These are phyloP conservation scores for Maconellicoccus hirsutus DNA, from an alignment of 1,140 invertebrate species.

Conservation along the genomic window DNA sequence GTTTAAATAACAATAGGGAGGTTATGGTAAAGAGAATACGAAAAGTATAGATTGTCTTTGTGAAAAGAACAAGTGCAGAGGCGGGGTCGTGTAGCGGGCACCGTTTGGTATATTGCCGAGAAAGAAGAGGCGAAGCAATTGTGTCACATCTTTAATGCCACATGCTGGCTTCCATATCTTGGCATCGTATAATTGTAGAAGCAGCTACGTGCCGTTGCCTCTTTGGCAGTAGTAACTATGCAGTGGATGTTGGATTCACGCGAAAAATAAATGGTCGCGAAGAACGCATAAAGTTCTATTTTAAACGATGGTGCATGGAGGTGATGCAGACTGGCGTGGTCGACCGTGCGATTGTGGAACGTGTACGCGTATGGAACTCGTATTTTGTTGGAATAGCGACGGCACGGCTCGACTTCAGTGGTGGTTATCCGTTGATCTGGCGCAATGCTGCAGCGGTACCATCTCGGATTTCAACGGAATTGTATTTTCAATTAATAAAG, in stretches of 20 bases:
- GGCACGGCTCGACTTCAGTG: too few relatives aligned
- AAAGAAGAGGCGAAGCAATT: neutral
- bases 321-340: too few relatives aligned
- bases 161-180: slow-evolving; percentile 17
- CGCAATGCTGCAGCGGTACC: neutral
- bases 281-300: neutral
- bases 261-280: neutral
- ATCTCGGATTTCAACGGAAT: slow-evolving; percentile 20
- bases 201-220: too few relatives aligned
- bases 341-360: too few relatives aligned
- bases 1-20: neutral
- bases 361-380: too few relatives aligned
- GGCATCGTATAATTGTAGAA: neutral
- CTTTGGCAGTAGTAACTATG: neutral
- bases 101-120: neutral
- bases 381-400: too few relatives aligned
- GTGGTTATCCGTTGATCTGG: neutral
- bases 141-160: slow-evolving; percentile 12
- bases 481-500: slow-evolving; percentile 21
- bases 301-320: neutral
- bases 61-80: neutral
- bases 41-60: neutral
- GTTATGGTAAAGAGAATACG: neutral
- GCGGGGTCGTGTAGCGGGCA: too few relatives aligned
- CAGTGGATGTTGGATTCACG: neutral